Conservation (phyloP, 2,797 vertebrate genomes). For the Rhynchotus rufescens region DNA sequence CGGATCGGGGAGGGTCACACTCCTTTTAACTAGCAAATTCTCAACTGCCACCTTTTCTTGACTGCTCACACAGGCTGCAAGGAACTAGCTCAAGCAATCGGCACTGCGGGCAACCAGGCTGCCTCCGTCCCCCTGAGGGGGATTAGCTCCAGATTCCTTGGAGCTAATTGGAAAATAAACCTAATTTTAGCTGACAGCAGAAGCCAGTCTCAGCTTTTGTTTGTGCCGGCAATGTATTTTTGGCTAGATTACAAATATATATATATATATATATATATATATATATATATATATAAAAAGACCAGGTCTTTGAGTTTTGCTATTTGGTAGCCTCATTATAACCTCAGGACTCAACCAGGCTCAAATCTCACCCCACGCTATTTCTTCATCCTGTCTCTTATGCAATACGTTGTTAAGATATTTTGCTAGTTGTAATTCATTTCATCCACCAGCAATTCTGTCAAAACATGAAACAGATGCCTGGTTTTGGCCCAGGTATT, state of each 20-base stretch:
- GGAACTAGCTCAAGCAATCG: not conserved
- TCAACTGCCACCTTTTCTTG: not conserved
- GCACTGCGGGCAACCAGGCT: not conserved
- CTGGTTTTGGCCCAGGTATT: not conserved
- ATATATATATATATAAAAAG: not conserved
- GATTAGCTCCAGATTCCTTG: not conserved
- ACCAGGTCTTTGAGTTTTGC: not conserved
- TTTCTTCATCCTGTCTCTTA: not conserved
- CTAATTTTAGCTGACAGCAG: conserved; percentile 30
- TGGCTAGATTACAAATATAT: not conserved
- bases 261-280: no score
- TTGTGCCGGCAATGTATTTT: not conserved
- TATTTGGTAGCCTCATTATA: not conserved
- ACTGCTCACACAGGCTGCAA: not conserved
- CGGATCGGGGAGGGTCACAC: not conserved
- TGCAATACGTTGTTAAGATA: not conserved
- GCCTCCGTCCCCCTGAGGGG: no score
- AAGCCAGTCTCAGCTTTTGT: not conserved
- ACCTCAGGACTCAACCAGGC: not conserved
- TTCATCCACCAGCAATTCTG: not conserved
- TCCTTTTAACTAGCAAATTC: not conserved
- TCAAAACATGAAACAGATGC: not conserved
- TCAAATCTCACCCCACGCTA: not conserved
- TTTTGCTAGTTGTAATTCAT: not conserved
- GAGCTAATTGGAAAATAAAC: conserved; percentile 46